Base-by-base conservation (phyloP, 37 sponge, comb jelly and placozoan genomes). In the Bolinopsis microptera region DNA sequence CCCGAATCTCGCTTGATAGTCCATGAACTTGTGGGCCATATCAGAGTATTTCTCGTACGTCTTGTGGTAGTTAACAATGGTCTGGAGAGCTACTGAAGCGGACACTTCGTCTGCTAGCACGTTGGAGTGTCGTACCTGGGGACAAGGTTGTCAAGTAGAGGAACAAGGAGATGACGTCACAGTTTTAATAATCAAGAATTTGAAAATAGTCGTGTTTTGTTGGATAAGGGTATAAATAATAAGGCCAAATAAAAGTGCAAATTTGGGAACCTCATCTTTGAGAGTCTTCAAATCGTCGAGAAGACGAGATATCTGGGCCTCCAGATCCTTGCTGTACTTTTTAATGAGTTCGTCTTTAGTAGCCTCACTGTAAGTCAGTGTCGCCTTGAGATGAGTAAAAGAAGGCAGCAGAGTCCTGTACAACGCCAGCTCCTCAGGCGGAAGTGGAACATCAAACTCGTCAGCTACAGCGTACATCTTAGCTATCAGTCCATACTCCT, bases 401-500 rank as follows among this genome's bases (percentile, higher is more conserved):
- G 93, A 93, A 16, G 94, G 94, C 36, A 95, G 92, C 0, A 94
- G 83, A 27, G 94, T 39, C 72, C 92, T 83, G 93, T 94, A 94
- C 28, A 94, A 69, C 24, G 95, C 95, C 39, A 83, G 68, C 30
- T 95, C 94, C 77, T 94, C 94, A 3, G 92, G 94, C 2, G 75
- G 41, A 22, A 95, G 48, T 3, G 35, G 39, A 0, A 95, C 94
- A 34, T 94, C 93, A 69, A 95, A 95, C 69, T 95, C 83, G 39
- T 94, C 93, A 8, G 94, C 94, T 74, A 94, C 94, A 83, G 69
- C 93, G 75, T 94, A 94, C 69, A 95, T 88, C 83, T 94, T 92
- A 25, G 94, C 92, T 32, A 94, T 83, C 31, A 39, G 76, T 1
- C 37, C 72, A 9, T 94, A 67, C 69, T 90, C 86, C 70, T 68